Evolutionary conservation across 2,113 vertebrate species (phyloP).

Genomic region (Mungos mungo): DNA sequence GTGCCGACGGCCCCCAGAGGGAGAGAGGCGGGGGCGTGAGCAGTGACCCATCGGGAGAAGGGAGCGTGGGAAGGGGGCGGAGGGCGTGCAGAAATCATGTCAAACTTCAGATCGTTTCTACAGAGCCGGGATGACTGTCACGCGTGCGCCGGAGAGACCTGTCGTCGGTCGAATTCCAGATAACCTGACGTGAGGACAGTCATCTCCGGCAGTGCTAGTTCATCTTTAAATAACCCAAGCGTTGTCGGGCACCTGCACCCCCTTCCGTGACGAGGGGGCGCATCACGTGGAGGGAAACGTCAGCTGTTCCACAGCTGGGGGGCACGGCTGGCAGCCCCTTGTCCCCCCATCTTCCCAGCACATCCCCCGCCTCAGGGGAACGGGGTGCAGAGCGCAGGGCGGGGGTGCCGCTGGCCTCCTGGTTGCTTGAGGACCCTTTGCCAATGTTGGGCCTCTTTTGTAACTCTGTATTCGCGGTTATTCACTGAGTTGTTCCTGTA

Average conservation of each 20-base stretch:
- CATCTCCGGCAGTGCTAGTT: slow-evolving; percentile 49
- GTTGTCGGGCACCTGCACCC: neutral
- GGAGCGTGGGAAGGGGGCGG: neutral
- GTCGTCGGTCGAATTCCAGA: neutral
- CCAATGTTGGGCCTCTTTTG: neutral
- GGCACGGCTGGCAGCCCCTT: neutral
- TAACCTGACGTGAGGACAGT: neutral
- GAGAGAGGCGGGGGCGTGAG: neutral
- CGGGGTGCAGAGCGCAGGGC: too few relatives aligned
- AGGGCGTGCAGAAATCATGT: neutral
- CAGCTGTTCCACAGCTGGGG: neutral
- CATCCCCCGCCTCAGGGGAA: rapidly evolving
- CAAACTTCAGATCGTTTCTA: neutral
- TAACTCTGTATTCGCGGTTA: neutral
- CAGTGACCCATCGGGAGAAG: neutral
- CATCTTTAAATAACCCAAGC: neutral
- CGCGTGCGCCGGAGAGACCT: neutral
- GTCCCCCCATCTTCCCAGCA: neutral
- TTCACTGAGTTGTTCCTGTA: neutral
- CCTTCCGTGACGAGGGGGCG: neutral
- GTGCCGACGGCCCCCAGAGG: neutral
- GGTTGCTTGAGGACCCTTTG: neutral
- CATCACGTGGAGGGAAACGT: neutral
- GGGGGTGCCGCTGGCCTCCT: neutral
- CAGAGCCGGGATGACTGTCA: rapidly evolving